Conservation (phyloP, 2,797 vertebrate genomes). For the Chrysocyon brachyurus region DNA sequence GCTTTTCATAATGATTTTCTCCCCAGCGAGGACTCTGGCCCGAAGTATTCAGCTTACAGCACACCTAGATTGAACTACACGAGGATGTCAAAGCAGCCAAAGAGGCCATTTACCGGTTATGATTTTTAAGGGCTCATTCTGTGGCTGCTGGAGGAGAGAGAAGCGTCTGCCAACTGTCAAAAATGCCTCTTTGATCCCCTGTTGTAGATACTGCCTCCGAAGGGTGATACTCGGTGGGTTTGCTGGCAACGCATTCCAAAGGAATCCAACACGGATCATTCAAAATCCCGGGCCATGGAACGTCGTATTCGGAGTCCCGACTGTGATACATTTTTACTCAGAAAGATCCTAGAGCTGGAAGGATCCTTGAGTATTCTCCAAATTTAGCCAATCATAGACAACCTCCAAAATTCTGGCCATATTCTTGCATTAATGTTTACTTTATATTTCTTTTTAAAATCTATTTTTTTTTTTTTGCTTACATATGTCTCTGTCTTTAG, state of each 20-base stretch:
- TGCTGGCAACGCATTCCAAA: neutral
- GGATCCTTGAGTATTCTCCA: neutral
- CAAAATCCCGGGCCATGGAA: neutral
- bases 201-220: neutral
- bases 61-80: slow-evolving; percentile 29
- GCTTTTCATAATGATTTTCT: slow-evolving; percentile 63
- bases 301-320: neutral
- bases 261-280: neutral
- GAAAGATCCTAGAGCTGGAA: neutral
- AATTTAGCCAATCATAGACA: neutral
- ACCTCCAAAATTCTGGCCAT: neutral
- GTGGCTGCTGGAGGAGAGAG: neutral
- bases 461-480: neutral
- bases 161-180: neutral
- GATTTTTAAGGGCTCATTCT: slow-evolving; percentile 50
- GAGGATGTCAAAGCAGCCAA: neutral
- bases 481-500: neutral
- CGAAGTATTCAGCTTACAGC: neutral
- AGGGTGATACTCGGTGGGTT: neutral
- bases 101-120: slow-evolving; percentile 2
- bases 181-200: neutral
- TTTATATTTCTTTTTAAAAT: slow-evolving; percentile 9
- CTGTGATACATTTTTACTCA: neutral
- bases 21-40: neutral
- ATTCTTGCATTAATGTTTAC: neutral